These are phyloP conservation scores for Ooceraea biroi DNA, from an alignment of 1,140 invertebrate species.

Conservation along the genomic window DNA sequence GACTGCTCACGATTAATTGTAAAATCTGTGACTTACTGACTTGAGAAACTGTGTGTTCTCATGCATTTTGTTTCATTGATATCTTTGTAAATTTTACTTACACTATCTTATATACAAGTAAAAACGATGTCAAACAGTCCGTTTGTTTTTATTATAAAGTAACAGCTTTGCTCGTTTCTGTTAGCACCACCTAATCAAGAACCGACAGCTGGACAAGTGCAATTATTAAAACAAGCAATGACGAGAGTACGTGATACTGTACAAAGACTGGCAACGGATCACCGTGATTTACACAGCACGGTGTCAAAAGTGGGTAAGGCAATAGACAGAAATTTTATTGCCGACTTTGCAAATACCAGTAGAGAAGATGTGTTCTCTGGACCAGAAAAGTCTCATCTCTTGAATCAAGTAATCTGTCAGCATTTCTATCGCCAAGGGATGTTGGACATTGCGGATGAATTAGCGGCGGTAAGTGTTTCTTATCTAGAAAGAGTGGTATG, in stretches of 20 bases:
- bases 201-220: slow-evolving; percentile 89
- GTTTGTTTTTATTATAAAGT: neutral
- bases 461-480: slow-evolving; percentile 87
- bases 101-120: no score
- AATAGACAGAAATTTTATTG: slow-evolving; percentile 97
- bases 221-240: slow-evolving; percentile 90
- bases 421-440: slow-evolving; percentile 98
- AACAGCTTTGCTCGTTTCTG: slow-evolving; percentile 72
- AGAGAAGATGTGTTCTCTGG: slow-evolving; percentile 94
- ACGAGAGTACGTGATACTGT: slow-evolving; percentile 91
- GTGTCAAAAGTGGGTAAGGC: slow-evolving; percentile 99
- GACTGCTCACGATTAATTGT: no score
- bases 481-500: neutral
- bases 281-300: slow-evolving; percentile 93
- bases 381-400: slow-evolving; percentile 91
- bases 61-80: no score
- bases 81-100: no score
- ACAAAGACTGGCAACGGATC: slow-evolving; percentile 92
- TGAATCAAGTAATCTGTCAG: slow-evolving; percentile 98
- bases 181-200: slow-evolving; percentile 89
- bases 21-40: no score
- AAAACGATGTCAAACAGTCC: neutral
- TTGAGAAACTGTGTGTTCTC: no score
- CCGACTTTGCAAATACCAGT: slow-evolving; percentile 95
- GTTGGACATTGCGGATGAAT: slow-evolving; percentile 94